Conservation (phyloP, 2,113 vertebrate genomes). For the Gymnogyps californianus region DNA sequence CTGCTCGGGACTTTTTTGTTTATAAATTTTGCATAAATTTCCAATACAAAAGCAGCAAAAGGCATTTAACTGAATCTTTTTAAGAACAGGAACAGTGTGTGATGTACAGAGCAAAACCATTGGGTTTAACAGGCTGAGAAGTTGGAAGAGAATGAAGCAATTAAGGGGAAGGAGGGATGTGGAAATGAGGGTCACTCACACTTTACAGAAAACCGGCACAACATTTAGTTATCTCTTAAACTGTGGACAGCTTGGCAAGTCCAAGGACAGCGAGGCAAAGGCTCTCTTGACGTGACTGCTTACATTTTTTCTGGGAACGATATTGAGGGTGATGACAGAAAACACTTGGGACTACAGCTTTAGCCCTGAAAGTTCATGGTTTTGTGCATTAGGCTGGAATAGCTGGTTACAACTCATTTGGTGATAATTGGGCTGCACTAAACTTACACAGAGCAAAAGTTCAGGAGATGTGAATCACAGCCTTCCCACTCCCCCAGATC, state of each 20-base stretch:
- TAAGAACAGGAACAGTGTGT: not conserved
- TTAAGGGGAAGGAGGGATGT: not conserved
- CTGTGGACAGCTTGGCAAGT: not conserved
- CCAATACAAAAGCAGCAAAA: not conserved
- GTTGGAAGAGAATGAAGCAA: not conserved
- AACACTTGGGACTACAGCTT: not conserved
- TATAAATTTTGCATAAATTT: constrained; percentile 29
- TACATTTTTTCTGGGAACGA: not conserved
- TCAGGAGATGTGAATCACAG: not conserved
- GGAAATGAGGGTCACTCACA: not conserved
- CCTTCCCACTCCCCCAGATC: not conserved
- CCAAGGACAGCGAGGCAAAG: not conserved
- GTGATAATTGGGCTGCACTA: not conserved
- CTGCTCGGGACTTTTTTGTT: not conserved
- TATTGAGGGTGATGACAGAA: not conserved
- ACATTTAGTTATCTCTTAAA: not conserved
- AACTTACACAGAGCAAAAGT: rapidly evolving
- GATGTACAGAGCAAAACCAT: not conserved
- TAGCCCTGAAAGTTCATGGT: rapidly evolving
- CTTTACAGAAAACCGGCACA: not conserved
- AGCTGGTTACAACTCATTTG: not conserved
- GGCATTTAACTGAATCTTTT: not conserved
- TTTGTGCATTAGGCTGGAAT: not conserved
- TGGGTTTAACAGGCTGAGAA: not conserved
- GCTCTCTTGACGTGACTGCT: not conserved